These are phyloP conservation scores for Drosophila malerkotliana DNA, from an alignment of 1,140 invertebrate genomes.

Conservation along the genomic window DNA sequence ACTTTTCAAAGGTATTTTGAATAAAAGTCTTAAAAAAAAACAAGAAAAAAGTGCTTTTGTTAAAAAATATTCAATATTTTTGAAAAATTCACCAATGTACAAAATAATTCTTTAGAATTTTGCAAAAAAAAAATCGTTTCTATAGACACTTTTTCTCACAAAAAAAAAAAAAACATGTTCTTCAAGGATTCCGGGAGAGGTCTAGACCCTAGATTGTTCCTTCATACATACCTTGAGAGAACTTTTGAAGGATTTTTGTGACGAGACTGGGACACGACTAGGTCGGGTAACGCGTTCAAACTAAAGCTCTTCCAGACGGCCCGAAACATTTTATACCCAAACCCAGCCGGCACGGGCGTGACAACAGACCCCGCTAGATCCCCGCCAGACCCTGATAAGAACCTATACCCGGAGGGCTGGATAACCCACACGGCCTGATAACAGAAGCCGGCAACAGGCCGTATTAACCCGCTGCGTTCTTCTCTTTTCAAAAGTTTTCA, in stretches of 20 bases:
- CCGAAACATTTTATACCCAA: conserved; percentile 62
- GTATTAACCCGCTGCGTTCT: conserved; percentile 22
- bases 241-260: conserved; percentile 4
- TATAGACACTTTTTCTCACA: not conserved
- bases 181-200: not conserved
- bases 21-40: too few relatives aligned
- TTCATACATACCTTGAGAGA: conserved; percentile 45
- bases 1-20: too few relatives aligned
- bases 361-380: conserved; percentile 13
- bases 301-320: conserved; percentile 40
- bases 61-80: too few relatives aligned
- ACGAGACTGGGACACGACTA: conserved; percentile 40
- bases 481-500: not conserved
- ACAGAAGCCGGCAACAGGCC: conserved; percentile 24
- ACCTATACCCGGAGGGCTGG: conserved; percentile 9
- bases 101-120: too few relatives aligned
- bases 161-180: not conserved
- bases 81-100: too few relatives aligned
- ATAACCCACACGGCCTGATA: conserved; percentile 23
- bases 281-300: conserved; percentile 46
- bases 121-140: too few relatives aligned
- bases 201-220: too few relatives aligned
- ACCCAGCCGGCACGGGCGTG: conserved; percentile 40
- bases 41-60: too few relatives aligned
- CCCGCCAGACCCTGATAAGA: conserved; percentile 24